Percentiles rank a stretch among this genome's conserved stretches.
phyloP scores from a whole-genome alignment of 1,140 invertebrate genomes.

The Zaprionus tsacasi region DNA sequence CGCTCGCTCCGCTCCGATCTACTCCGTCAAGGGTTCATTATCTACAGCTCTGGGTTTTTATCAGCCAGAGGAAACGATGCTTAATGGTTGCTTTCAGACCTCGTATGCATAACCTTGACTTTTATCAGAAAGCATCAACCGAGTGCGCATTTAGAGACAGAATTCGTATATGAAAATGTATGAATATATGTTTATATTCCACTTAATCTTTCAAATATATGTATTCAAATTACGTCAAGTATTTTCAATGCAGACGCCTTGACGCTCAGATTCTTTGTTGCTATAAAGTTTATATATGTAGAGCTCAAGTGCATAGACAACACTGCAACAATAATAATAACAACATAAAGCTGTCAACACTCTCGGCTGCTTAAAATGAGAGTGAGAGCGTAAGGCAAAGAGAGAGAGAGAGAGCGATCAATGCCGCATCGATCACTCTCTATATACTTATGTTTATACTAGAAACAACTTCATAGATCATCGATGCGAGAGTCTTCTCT shows the following conservation, averaged over 20 bases:
- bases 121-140: constrained; percentile 19
- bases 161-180: not conserved
- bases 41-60: constrained; percentile 27
- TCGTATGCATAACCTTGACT: constrained; percentile 33
- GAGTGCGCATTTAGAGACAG: constrained; percentile 1
- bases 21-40: constrained; percentile 21
- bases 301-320: constrained; percentile 20
- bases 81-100: constrained; percentile 23
- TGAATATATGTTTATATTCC: constrained; percentile 3
- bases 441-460: not conserved
- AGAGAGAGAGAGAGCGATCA: not conserved
- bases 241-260: constrained; percentile 27
- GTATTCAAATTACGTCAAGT: constrained; percentile 48
- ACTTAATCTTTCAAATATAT: constrained; percentile 19
- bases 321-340: constrained; percentile 20
- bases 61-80: constrained; percentile 37
- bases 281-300: constrained; percentile 21
- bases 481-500: constrained; percentile 16
- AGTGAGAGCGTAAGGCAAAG: not conserved
- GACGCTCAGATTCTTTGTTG: constrained; percentile 18
- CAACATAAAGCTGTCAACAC: constrained; percentile 8
- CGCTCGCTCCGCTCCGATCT: not conserved
- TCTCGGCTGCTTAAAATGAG: constrained; percentile 8
- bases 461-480: constrained; percentile 31
- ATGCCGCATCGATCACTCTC: not conserved